Evolutionary conservation across 2,888 invertebrate genomes (phyloP), one percentile per base, ranked within the genome.

Genomic region (Phasia obesa): DNA sequence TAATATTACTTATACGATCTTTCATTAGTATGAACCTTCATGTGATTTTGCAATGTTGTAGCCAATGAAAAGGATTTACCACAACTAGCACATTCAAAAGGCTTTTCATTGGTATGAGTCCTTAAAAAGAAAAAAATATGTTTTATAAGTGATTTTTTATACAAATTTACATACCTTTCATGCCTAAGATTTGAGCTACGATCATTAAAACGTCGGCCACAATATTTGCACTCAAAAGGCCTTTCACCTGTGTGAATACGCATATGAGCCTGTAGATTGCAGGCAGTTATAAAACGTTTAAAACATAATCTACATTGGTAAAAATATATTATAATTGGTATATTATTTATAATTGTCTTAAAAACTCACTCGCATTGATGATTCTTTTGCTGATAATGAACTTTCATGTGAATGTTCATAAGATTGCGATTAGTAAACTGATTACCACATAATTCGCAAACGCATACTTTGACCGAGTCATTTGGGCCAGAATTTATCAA

Each of bases 121-220:
- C 75, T 65, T 35, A 17, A 17, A 47, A 17, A n/a, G 17, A 47
- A 17, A 2, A 27, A 27, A 15, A 25, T 25, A 6, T 25, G n/a
- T 17, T 47, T 15, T 42, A 42, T 6, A 27, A 47, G 27, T 13
- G 5, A 2, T 11, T 17, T 35, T 11, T 15, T 19, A n/a, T 23
- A 15, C 5, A n/a, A 23, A 19, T 15, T 4, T 4, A 21, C 79
- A 19, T 57, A 89, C 90, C 91, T 87, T 85, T 90, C 89, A 75
- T 91, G 91, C 67, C 90, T 90, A 4, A 90, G 87, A 62, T 89
- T 87, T 2, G 90, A 89, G n/a, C 89, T 90, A 15, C 89, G 89
- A 86, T 91, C 91, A 0, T 88, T 86, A 75, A 91, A 91, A 4
- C 88, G 86, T 3, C 91, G 86, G 7, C 83, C 64, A 76, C 91